phyloP scores from a whole-genome alignment of 1,140 invertebrate species.

The Zophobas atratus region DNA sequence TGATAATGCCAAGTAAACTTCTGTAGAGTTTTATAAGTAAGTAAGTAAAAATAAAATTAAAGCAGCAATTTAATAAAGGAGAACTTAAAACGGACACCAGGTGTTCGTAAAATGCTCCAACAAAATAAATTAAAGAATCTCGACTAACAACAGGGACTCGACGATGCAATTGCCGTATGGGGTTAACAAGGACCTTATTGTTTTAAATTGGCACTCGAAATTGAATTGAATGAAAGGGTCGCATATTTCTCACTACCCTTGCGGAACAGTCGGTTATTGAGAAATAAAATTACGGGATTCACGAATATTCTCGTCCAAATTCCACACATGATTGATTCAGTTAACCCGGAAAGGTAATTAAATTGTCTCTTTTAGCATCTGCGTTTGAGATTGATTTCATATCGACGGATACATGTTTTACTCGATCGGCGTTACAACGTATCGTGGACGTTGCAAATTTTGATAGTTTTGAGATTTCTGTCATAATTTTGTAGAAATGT shows the following conservation, averaged over 20 bases:
- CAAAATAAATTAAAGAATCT: slow-evolving; percentile 49
- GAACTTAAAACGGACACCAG: slow-evolving; percentile 46
- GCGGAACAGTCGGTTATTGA: slow-evolving; percentile 35
- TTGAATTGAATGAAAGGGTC: slow-evolving; percentile 37
- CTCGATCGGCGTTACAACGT: too few relatives aligned
- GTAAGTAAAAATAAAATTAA: slow-evolving; percentile 21
- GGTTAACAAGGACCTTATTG: slow-evolving; percentile 47
- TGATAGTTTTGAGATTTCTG: too few relatives aligned
- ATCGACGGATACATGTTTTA: neutral
- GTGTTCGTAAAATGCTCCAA: slow-evolving; percentile 44
- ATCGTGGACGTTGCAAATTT: too few relatives aligned
- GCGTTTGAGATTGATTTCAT: slow-evolving; percentile 10
- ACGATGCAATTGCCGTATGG: slow-evolving; percentile 47
- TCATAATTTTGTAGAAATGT: too few relatives aligned
- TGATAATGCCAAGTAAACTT: neutral
- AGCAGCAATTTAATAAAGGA: slow-evolving; percentile 22
- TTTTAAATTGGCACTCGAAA: slow-evolving; percentile 46
- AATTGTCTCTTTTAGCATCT: slow-evolving; percentile 32
- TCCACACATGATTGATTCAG: slow-evolving; percentile 34
- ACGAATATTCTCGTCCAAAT: slow-evolving; percentile 32
- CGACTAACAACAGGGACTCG: slow-evolving; percentile 48
- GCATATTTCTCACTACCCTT: slow-evolving; percentile 41
- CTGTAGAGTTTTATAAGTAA: too few relatives aligned
- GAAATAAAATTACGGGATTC: slow-evolving; percentile 40
- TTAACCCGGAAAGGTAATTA: slow-evolving; percentile 30